Evolutionary conservation across 2,113 vertebrate genomes (phyloP).

Genomic region (Xiphophorus hellerii): DNA sequence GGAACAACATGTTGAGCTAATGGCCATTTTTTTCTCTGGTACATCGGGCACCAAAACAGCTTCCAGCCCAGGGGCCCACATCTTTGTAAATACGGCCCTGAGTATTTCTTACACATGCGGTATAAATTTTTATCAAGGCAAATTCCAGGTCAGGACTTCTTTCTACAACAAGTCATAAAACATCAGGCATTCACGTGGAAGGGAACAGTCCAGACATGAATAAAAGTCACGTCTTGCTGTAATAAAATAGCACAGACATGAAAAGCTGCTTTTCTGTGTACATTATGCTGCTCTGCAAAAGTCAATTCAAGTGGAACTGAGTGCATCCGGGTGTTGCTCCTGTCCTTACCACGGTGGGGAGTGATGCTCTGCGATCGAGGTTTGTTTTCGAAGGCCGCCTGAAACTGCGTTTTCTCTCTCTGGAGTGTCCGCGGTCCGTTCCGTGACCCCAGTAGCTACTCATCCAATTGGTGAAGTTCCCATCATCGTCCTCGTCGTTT

Average conservation of each 20-base stretch:
- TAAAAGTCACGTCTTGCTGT: not conserved
- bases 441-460: slow-evolving; percentile 96
- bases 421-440: slow-evolving; percentile 73
- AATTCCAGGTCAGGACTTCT: too few relatives aligned
- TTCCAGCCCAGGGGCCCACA: too few relatives aligned
- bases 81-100: too few relatives aligned
- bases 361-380: slow-evolving; percentile 84
- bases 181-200: too few relatives aligned
- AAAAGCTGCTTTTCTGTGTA: not conserved
- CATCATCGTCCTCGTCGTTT: slow-evolving; percentile 91
- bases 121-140: too few relatives aligned
- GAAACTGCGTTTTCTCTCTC: slow-evolving; percentile 80
- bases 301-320: not conserved
- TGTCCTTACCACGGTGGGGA: slow-evolving; percentile 89
- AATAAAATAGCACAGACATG: not conserved
- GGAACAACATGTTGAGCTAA: too few relatives aligned
- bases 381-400: slow-evolving; percentile 62
- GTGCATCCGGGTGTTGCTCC: not conserved
- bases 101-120: too few relatives aligned
- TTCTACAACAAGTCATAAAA: too few relatives aligned
- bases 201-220: too few relatives aligned
- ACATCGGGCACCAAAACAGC: too few relatives aligned
- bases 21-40: too few relatives aligned
- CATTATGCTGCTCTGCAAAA: too few relatives aligned
- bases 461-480: slow-evolving; percentile 98